phyloP scores from a whole-genome alignment of 2,113 vertebrate species.

The Raja brachyura region DNA sequence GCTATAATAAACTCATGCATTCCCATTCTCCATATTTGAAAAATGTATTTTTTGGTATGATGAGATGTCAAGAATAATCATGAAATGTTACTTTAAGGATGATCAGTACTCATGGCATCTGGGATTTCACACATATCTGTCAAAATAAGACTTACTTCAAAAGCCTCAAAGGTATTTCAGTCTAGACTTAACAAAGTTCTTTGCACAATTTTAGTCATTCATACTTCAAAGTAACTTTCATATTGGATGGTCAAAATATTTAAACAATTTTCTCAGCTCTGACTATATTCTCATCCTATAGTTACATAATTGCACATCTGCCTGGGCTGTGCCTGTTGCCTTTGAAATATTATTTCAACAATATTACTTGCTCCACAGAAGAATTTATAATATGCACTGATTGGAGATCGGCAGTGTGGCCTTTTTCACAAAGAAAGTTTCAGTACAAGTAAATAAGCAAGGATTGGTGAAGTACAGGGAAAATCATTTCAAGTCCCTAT shows the following conservation, averaged over 20 bases:
- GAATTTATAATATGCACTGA: slow-evolving; percentile 3
- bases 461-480: not conserved
- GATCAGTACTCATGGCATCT: no score
- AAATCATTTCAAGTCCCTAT: not conserved
- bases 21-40: not conserved
- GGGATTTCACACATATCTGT: slow-evolving; percentile 15
- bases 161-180: not conserved
- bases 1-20: not conserved
- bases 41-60: not conserved
- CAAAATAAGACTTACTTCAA: not conserved
- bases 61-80: not conserved
- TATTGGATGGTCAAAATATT: not conserved
- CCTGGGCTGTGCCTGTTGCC: not conserved
- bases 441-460: not conserved
- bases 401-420: not conserved
- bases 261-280: not conserved
- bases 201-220: not conserved
- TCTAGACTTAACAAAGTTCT: slow-evolving; percentile 3
- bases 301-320: slow-evolving; percentile 6
- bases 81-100: not conserved
- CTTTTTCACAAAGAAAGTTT: not conserved
- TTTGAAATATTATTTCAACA: slow-evolving; percentile 32
- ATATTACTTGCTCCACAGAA: not conserved
- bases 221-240: slow-evolving; percentile 30
- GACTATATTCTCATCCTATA: slow-evolving; percentile 19